Evolutionary conservation across 2,113 vertebrate genomes (phyloP), one percentile per base, ranked within the genome.

Genomic region (Albula goreensis): DNA sequence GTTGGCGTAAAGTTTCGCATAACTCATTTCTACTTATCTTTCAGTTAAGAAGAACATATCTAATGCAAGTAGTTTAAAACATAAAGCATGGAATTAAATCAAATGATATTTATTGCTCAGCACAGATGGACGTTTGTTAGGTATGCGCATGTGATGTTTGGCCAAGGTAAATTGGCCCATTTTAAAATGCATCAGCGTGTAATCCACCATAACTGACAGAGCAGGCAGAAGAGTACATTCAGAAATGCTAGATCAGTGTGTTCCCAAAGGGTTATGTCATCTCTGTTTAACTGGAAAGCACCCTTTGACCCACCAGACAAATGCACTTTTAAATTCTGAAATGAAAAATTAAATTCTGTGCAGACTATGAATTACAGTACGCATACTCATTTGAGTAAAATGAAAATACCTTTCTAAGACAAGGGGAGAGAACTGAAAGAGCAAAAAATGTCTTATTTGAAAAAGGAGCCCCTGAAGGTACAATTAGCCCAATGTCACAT

Each of bases 61-160:
- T 41, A 41, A 41, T 41, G 31, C 31, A 41, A 41, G 31, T 41
- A 41, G 31, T 41, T 41, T 41, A 41, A 41, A 41, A 41, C 31
- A 41, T 41, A 41, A 41, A 41, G 31, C 31, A 41, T 41, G 31
- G 31, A 41, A 41, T 41, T 41, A 41, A 41, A 41, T 41, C 31
- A 41, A 41, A 41, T 41, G 31, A 41, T 41, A 41, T 41, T 41
- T 41, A 41, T 41, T 41, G 31, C 31, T 41, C 31, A 41, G 31
- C 31, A 41, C 31, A 41, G 31, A 41, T 41, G 31, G 31, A 41
- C 31, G 31, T 41, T 41, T 41, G 31, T 41, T 41, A 41, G 31
- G 31, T 41, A 82, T 88, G 80, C 70, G 49, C 31, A 82, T 70
- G 66, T 89, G 82, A 89, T 89, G 87, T 91, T 41, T 48, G 50